Evolutionary conservation across 2,888 invertebrate species (phyloP).

Genomic region (Atethmia centrago): DNA sequence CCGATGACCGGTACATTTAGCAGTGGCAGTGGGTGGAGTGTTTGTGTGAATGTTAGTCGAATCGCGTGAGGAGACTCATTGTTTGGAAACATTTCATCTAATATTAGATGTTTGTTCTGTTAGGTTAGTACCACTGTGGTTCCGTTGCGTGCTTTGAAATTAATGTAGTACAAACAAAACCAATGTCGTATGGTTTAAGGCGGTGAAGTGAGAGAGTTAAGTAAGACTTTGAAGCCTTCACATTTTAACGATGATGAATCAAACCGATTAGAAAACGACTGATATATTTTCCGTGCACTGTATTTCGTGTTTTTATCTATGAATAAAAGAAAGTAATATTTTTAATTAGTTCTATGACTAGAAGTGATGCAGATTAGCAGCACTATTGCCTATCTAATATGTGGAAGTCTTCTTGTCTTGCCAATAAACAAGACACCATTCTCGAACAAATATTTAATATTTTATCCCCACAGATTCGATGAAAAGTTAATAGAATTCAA

Average conservation of each 20-base stretch:
- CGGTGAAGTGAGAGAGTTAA: background rate
- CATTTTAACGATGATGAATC: background rate
- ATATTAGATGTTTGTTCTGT: conserved; percentile 1
- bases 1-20: background rate
- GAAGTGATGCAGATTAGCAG: too few species aligned
- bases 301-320: too few species aligned
- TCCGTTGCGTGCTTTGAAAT: background rate
- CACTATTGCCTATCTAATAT: background rate
- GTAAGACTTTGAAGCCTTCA: background rate
- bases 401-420: background rate
- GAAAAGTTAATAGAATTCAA: conserved; percentile 30
- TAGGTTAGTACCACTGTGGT: background rate
- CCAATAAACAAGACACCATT: conserved; percentile 6
- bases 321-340: too few species aligned
- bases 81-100: conserved; percentile 30
- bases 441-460: conserved; percentile 34
- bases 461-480: background rate
- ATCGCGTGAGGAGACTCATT: background rate
- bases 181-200: background rate
- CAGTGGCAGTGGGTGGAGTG: too few species aligned
- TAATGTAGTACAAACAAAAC: background rate
- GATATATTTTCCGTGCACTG: too few species aligned
- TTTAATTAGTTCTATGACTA: too few species aligned
- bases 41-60: background rate
- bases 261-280: background rate